Evolutionary conservation across 2,888 invertebrate genomes (phyloP).

Genomic region (Tineola bisselliella): DNA sequence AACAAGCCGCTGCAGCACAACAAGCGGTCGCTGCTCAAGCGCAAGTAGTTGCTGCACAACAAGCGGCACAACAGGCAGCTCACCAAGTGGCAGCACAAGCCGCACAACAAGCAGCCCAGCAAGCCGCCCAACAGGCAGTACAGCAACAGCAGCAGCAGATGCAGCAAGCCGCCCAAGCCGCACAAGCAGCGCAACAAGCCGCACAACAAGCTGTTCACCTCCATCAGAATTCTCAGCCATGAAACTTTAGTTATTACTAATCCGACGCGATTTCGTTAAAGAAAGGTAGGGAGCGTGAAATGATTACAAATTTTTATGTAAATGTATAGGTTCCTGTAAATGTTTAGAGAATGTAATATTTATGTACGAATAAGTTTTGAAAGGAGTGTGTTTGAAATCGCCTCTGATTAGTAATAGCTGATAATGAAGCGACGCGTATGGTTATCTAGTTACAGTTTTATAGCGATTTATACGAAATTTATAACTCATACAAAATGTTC

Average conservation of each 20-base stretch:
- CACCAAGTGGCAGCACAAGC: slow-evolving; percentile 22
- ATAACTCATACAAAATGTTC: background rate
- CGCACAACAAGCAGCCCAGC: slow-evolving; percentile 30
- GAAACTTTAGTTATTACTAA: slow-evolving; percentile 86
- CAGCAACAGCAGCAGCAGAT: slow-evolving; percentile 18
- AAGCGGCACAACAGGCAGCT: slow-evolving; percentile 32
- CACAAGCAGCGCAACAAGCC: slow-evolving; percentile 26
- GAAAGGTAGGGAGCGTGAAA: slow-evolving; percentile 13
- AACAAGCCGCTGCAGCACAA: slow-evolving; percentile 25
- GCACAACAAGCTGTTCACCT: slow-evolving; percentile 59
- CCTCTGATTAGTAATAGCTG: slow-evolving; percentile 45
- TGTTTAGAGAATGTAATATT: slow-evolving; percentile 18
- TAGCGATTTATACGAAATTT: background rate
- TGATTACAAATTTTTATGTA: slow-evolving; percentile 4
- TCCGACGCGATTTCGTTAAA: slow-evolving; percentile 57
- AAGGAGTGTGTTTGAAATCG: slow-evolving; percentile 42
- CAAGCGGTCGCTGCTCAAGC: slow-evolving; percentile 17
- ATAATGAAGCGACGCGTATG: background rate
- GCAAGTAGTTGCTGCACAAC: slow-evolving; percentile 20
- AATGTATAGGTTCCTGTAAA: slow-evolving; percentile 20
- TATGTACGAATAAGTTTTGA: slow-evolving; percentile 12
- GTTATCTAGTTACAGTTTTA: background rate
- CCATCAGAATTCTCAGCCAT: slow-evolving; percentile 72
- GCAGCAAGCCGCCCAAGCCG: slow-evolving; percentile 24
- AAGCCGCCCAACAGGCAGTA: slow-evolving; percentile 23